A percentile compares a stretch with the other conserved stretches of the same genome.
phyloP scores from a whole-genome alignment of 2,888 invertebrate genomes.

The Craniophora ligustri region DNA sequence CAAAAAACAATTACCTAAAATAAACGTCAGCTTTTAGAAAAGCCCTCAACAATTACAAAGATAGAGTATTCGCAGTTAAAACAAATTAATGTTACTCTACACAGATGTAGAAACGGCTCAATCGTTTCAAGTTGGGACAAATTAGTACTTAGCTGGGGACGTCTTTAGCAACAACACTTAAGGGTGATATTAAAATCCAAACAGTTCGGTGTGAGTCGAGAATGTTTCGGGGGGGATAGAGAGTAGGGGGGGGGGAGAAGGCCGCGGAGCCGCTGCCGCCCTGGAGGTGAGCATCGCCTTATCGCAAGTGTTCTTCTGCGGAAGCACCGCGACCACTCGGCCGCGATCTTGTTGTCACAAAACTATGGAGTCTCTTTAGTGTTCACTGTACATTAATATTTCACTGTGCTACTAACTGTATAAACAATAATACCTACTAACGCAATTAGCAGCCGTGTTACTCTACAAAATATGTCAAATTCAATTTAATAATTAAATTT shows the following conservation, averaged over 20 bases:
- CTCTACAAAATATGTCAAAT: too few species aligned
- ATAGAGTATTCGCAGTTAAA: constrained; percentile 41
- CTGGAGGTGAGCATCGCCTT: constrained; percentile 66
- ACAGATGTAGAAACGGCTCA: constrained; percentile 66
- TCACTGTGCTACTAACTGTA: too few species aligned
- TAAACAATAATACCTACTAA: too few species aligned
- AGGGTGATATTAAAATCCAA: constrained; percentile 87
- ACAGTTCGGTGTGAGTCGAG: constrained; percentile 70
- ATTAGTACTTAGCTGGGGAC: constrained; percentile 83
- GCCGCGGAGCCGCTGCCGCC: constrained; percentile 10
- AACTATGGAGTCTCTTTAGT: constrained; percentile 52
- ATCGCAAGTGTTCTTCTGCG: constrained; percentile 79
- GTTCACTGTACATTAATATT: too few species aligned
- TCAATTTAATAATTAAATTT: too few species aligned
- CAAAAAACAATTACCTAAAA: too few species aligned
- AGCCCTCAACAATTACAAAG: constrained; percentile 12
- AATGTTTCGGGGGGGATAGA: constrained; percentile 35
- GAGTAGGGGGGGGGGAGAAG: constrained; percentile 32
- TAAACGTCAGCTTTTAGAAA: neutral
- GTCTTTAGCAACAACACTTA: constrained; percentile 86
- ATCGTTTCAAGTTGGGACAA: constrained; percentile 80
- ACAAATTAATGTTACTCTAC: constrained; percentile 48
- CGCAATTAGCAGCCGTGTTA: too few species aligned
- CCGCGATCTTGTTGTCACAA: constrained; percentile 46
- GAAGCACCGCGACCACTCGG: constrained; percentile 82